Base-by-base conservation (phyloP, 1,140 invertebrate genomes). In the Drosophila pseudoobscura region DNA sequence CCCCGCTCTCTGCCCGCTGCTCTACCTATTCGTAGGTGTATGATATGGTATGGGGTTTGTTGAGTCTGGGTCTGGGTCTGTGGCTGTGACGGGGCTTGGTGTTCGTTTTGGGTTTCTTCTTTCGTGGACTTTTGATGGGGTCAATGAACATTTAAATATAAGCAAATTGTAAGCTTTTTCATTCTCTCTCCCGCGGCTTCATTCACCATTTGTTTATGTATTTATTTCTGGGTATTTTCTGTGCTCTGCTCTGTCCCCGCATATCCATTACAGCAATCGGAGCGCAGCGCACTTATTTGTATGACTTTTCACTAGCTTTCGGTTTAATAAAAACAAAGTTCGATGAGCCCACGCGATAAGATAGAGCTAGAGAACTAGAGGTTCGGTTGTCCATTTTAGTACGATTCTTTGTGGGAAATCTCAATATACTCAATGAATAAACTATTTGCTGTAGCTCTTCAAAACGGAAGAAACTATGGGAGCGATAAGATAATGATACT, bases 101-200 rank as follows among this genome's bases (percentile, higher is more conserved):
- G 44, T 39, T 45, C 35, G 6, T 53, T 73, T 29, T 31, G 41
- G 56, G 56, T 22, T 46, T 66, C 60, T 66, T 64, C 39, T 63
- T 66, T 64, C 35, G 60, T 60, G 55, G 55, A 63, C 66, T 55
- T 46, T 26, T 29, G 31, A 24, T 22, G 39, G 52, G 78, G 80
- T 84, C 80, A 84, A 74, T 77, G 80, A 84, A 84, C 80, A 79
- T 66, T 84, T 77, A 76, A 84, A 75, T 75, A 72, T 66, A 80
- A 73, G 57, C 76, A 73, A 72, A 77, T 47, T 80, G 68, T 83
- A 71, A 85, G 80, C 80, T 80, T 75, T 84, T 58, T 57, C 35
- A 39, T 39, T 13, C 35, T 39, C 35, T 54, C 31, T 41, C 9
- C 8, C 41, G 24, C 24, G 24, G 17, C 8, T 35, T 35, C 55